Conservation (phyloP, 2,113 vertebrate species). For the Melanocharis versteri region DNA sequence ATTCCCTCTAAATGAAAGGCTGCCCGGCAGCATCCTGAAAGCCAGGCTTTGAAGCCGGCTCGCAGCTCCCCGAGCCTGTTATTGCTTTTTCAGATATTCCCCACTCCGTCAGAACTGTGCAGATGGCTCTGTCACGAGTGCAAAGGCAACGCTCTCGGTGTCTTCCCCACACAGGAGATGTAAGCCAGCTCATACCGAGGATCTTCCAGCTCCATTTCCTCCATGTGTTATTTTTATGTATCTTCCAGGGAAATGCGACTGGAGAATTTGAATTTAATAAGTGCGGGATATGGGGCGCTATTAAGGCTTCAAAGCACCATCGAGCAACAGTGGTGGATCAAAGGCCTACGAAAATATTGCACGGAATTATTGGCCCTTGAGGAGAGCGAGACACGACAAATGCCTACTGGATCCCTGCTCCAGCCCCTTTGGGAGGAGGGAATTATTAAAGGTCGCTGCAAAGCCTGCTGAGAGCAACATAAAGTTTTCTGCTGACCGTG, state of each 20-base stretch:
- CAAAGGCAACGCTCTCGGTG: background rate
- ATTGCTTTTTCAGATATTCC: slow-evolving; percentile 42
- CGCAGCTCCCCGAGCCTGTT: background rate
- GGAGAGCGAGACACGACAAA: slow-evolving; percentile 7
- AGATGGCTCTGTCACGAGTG: background rate
- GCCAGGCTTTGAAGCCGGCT: slow-evolving; percentile 5
- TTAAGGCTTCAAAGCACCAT: slow-evolving; percentile 48
- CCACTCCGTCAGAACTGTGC: background rate
- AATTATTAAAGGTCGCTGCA: background rate
- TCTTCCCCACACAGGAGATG: background rate
- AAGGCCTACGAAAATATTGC: slow-evolving; percentile 32
- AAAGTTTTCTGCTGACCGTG: slow-evolving; percentile 16
- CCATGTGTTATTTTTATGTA: slow-evolving; percentile 58
- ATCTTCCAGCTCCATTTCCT: slow-evolving; percentile 48
- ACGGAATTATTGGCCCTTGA: slow-evolving; percentile 6
- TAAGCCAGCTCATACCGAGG: background rate
- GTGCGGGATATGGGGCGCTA: background rate
- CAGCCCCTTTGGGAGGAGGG: slow-evolving; percentile 1
- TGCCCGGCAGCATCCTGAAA: background rate
- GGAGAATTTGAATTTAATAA: slow-evolving; percentile 63
- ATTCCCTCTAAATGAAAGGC: slow-evolving; percentile 15
- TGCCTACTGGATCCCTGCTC: slow-evolving; percentile 17
- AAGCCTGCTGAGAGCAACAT: slow-evolving; percentile 34
- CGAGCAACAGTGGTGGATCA: slow-evolving; percentile 17
- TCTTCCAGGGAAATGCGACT: slow-evolving; percentile 39